Conservation (phyloP, 2,113 vertebrate species). For the Sinocyclocheilus anophthalmus region DNA sequence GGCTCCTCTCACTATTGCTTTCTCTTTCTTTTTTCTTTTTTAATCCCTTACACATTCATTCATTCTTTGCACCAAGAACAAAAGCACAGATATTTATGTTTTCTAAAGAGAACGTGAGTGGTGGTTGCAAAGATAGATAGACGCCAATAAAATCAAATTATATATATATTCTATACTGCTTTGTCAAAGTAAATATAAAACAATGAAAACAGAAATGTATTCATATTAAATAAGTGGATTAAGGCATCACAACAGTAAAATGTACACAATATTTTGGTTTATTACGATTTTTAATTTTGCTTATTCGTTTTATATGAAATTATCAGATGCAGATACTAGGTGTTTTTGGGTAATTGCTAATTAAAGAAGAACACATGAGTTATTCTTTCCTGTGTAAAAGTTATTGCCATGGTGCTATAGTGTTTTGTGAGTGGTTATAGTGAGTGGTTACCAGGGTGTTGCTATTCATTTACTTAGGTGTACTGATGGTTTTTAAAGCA, state of each 20-base stretch:
- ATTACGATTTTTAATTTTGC: too few relatives aligned
- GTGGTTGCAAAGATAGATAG: not conserved
- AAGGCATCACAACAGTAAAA: too few relatives aligned
- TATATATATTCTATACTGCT: too few relatives aligned
- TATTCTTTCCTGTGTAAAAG: not conserved
- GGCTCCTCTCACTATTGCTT: constrained; percentile 10
- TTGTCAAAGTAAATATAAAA: too few relatives aligned
- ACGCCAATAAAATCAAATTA: too few relatives aligned
- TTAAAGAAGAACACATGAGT: not conserved
- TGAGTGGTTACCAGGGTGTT: not conserved
- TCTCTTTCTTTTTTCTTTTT: constrained; percentile 63
- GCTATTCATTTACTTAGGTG: not conserved
- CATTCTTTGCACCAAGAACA: constrained; percentile 41
- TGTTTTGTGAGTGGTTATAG: too few relatives aligned
- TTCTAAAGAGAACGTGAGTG: not conserved
- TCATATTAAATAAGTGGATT: too few relatives aligned
- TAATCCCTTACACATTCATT: constrained; percentile 62
- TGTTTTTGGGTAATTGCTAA: not conserved
- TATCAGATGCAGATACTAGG: not conserved
- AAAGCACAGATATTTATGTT: not conserved
- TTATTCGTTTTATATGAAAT: too few relatives aligned
- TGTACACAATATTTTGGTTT: too few relatives aligned
- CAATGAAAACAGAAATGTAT: too few relatives aligned
- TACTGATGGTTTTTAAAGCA: not conserved
- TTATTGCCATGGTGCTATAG: not conserved